Evolutionary conservation across 2,888 invertebrate species (phyloP), one percentile per base, ranked within the genome.

Genomic region (Pristionchus mayeri): DNA sequence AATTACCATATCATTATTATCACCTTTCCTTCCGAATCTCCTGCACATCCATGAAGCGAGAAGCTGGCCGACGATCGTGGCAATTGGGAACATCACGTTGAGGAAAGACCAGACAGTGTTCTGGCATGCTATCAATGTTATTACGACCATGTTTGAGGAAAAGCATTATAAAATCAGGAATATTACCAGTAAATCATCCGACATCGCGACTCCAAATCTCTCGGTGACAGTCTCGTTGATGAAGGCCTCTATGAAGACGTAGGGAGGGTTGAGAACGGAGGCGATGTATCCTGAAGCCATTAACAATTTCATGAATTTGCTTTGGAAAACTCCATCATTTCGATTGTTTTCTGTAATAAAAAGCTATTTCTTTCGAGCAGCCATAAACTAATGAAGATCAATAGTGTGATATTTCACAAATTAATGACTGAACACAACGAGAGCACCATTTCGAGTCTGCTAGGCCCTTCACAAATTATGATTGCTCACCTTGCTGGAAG

Each of bases 31-130:
- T n/a, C n/a, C n/a, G n/a, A n/a, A n/a, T n/a, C n/a, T n/a, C n/a
- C n/a, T n/a, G n/a, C 87, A 87, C 75, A 87, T 80, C 76, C 81
- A 85, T 52, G 86, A 85, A 30, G 87, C 87, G 4, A 86, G 82
- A 75, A 87, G 87, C 76, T 87, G 87, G 24, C 87, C 87, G 63
- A 87, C 81, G 34, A 87, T 87, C 18, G 87, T 86, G 6, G 87
- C 86, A 27, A 87, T 71, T 24, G 87, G 87, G 82, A 87, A 87
- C 63, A n/a, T n/a, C n/a, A n/a, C n/a, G n/a, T n/a, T n/a, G n/a
- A n/a, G n/a, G n/a, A n/a, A n/a, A n/a, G n/a, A n/a, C n/a, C n/a
- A n/a, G n/a, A n/a, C n/a, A n/a, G n/a, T n/a, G n/a, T n/a, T n/a
- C n/a, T n/a, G n/a, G n/a, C n/a, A n/a, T n/a, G n/a, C n/a, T n/a